A percentile compares a stretch with the other conserved stretches of the same genome.
phyloP scores from a whole-genome alignment of 2,797 vertebrate species.

The Todus mexicanus region DNA sequence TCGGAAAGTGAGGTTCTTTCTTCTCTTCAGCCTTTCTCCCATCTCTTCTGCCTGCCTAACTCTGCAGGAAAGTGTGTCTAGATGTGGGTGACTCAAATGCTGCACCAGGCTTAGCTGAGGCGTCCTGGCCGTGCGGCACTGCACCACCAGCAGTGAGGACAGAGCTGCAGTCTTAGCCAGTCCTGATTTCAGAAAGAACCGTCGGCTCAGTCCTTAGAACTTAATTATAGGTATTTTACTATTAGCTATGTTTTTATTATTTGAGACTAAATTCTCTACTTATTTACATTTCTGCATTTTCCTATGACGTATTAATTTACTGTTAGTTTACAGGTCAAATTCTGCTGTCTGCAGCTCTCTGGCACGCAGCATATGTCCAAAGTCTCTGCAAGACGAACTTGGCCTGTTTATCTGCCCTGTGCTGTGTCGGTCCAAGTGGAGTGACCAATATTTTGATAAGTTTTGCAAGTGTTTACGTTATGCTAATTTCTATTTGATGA shows the following conservation, averaged over 20 bases:
- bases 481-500: slow-evolving; percentile 51
- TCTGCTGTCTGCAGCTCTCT: slow-evolving; percentile 1
- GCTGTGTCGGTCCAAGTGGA: neutral
- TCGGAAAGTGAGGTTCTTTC: neutral
- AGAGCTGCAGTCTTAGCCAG: neutral
- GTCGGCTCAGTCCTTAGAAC: neutral
- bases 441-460: neutral
- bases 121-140: neutral
- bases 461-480: slow-evolving; percentile 10
- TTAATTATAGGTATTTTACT: neutral
- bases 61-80: neutral
- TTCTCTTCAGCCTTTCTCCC: neutral
- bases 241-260: neutral
- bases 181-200: neutral
- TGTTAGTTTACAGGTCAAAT: neutral
- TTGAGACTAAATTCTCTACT: neutral
- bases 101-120: neutral
- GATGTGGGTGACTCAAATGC: neutral
- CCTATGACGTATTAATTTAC: neutral
- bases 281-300: slow-evolving; percentile 8
- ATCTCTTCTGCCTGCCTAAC: neutral
- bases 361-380: neutral
- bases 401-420: neutral
- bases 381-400: neutral
- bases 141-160: neutral